Evolutionary conservation across 2,888 invertebrate genomes (phyloP).

Genomic region (Trissolcus japonicus): DNA sequence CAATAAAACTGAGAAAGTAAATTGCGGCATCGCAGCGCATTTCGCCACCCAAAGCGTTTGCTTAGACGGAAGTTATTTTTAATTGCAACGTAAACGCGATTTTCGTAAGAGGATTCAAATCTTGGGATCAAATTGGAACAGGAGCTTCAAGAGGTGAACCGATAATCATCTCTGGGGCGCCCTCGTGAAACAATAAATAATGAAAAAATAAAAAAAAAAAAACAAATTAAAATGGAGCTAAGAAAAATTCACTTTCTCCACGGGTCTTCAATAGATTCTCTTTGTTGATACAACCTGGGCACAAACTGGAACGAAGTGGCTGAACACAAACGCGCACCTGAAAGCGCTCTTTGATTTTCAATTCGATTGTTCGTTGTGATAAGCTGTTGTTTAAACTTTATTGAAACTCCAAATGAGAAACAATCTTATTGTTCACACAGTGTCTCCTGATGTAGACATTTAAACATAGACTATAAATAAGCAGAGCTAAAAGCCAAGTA

Average conservation of each 20-base stretch:
- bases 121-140: too few species aligned
- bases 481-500: not conserved
- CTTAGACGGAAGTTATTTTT: too few species aligned
- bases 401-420: not conserved
- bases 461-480: not conserved
- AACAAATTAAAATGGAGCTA: too few species aligned
- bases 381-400: not conserved
- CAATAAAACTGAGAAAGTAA: too few species aligned
- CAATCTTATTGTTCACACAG: not conserved
- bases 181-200: too few species aligned
- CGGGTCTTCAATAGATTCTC: not conserved
- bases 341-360: slow-evolving; percentile 4
- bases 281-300: slow-evolving; percentile 2
- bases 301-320: slow-evolving; percentile 2
- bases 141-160: too few species aligned
- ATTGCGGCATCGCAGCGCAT: too few species aligned
- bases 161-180: too few species aligned
- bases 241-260: not conserved
- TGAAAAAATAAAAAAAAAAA: too few species aligned
- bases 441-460: not conserved
- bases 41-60: too few species aligned
- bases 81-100: too few species aligned
- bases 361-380: slow-evolving; percentile 1
- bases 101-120: too few species aligned
- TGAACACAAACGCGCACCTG: slow-evolving; percentile 1